A percentile compares a stretch with the other conserved stretches of the same genome.
These are phyloP conservation scores for Plestiodon gilberti DNA, from an alignment of 2,113 vertebrate species.

Conservation along the genomic window DNA sequence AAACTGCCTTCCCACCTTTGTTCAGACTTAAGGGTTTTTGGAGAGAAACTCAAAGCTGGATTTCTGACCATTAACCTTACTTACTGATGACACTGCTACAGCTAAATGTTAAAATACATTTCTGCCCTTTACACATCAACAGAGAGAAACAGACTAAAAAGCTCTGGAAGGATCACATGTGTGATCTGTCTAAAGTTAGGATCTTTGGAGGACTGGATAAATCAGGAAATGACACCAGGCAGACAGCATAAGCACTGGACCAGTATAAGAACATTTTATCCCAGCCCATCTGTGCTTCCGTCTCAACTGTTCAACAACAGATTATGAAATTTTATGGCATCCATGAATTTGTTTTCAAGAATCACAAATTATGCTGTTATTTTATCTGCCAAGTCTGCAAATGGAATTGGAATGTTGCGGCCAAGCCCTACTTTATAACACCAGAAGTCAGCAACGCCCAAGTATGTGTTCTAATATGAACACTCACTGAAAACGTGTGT, in stretches of 20 bases:
- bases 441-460: slow-evolving; percentile 9
- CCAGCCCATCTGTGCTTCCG: not conserved
- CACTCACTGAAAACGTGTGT: accelerated
- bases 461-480: not conserved
- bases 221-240: not conserved
- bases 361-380: slow-evolving; percentile 33
- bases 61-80: too few relatives aligned
- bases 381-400: slow-evolving; percentile 40
- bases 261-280: not conserved
- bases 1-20: too few relatives aligned
- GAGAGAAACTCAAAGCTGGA: not conserved
- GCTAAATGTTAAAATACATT: not conserved
- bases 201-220: not conserved
- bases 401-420: slow-evolving; percentile 24
- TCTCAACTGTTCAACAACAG: slow-evolving; percentile 1
- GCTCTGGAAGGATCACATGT: not conserved
- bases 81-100: too few relatives aligned
- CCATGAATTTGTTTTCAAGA: slow-evolving; percentile 45
- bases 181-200: not conserved
- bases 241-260: not conserved
- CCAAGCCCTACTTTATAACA: not conserved
- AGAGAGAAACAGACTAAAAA: not conserved
- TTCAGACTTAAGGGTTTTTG: too few relatives aligned
- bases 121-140: not conserved
- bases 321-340: slow-evolving; percentile 30